A percentile compares a stretch with the other conserved stretches of the same genome.
phyloP scores from a whole-genome alignment of 2,113 vertebrate genomes.

The human (Homo sapiens) region DNA sequence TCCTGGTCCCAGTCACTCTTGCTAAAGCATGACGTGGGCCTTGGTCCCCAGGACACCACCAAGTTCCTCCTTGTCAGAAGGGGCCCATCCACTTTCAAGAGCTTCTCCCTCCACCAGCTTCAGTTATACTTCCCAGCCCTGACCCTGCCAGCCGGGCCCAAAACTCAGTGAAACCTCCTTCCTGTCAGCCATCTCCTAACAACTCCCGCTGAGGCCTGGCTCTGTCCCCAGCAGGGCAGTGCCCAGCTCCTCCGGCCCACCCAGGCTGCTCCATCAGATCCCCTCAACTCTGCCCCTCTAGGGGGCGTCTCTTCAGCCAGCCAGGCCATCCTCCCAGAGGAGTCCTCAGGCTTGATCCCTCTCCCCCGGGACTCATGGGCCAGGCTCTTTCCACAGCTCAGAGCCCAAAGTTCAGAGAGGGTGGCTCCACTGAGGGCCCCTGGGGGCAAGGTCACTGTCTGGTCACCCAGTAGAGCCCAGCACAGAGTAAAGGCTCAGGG shows the following conservation, averaged over 20 bases:
- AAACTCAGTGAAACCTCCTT: not conserved
- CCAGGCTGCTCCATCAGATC: not conserved
- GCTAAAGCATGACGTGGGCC: not conserved
- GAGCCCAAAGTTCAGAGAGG: not conserved
- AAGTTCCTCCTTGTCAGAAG: not conserved
- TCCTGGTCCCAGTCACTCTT: not conserved
- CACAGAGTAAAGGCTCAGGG: not conserved
- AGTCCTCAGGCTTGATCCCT: not conserved
- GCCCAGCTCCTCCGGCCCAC: not conserved
- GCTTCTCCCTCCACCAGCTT: not conserved
- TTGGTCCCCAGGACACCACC: not conserved
- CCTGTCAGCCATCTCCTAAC: not conserved
- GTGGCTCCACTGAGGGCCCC: not conserved
- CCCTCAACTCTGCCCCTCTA: not conserved
- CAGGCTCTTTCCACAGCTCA: not conserved
- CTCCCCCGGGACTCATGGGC: not conserved
- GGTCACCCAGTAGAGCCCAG: not conserved
- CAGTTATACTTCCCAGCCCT: not conserved
- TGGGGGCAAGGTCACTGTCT: not conserved
- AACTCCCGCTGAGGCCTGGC: not conserved
- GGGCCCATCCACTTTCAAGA: not conserved
- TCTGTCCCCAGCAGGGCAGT: too few species aligned
- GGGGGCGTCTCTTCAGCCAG: too few species aligned
- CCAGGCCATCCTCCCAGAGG: not conserved
- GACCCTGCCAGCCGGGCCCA: not conserved